Evolutionary conservation across 2,113 vertebrate genomes (phyloP), one percentile per base, ranked within the genome.

Genomic region (Zeus faber): DNA sequence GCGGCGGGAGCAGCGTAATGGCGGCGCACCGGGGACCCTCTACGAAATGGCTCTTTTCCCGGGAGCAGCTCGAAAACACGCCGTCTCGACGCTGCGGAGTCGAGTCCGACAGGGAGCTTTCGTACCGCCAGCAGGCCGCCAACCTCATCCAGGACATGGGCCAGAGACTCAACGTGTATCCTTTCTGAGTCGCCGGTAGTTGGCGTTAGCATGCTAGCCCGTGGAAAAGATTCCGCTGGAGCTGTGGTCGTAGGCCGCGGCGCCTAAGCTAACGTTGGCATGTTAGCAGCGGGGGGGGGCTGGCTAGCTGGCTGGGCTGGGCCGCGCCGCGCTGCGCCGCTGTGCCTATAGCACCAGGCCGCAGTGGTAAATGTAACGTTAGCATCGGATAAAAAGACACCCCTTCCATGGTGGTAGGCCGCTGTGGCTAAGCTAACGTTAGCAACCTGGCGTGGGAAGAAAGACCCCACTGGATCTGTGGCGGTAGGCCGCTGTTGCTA

Each of bases 131-230:
- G 79, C 96, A 98, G 77, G 95, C 96, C 67, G 96, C 96, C 69
- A 98, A 99, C 85, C 85, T 98, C 8, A 92, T 98, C 77, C 96
- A 98, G 71, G 96, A 98, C 0, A 97, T 98, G 88, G 96, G 95
- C 71, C 96, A 98, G 88, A 91, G 94, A 67, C 93, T 98, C 81
- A 98, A 95, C 82, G 96, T 98, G 96, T 98, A 98, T 98, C 95
- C 94, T n/a, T 14, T 49, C n/a, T n/a, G n/a, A n/a, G n/a, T n/a
- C 18, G 23, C 10, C 53, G 26, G 6, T 1, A 18, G 22, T 22
- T 7, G 11, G 27, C n/a, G 37, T 49, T 24, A 40, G 31, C 65
- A 4, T 21, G 48, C 54, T 60, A 60, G 49, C 59, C 3, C 26
- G 9, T 13, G 0, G 27, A 13, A n/a, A n/a, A n/a, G n/a, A n/a